Base-by-base conservation (phyloP, 1,140 invertebrate genomes). In the Platyura marginata region DNA sequence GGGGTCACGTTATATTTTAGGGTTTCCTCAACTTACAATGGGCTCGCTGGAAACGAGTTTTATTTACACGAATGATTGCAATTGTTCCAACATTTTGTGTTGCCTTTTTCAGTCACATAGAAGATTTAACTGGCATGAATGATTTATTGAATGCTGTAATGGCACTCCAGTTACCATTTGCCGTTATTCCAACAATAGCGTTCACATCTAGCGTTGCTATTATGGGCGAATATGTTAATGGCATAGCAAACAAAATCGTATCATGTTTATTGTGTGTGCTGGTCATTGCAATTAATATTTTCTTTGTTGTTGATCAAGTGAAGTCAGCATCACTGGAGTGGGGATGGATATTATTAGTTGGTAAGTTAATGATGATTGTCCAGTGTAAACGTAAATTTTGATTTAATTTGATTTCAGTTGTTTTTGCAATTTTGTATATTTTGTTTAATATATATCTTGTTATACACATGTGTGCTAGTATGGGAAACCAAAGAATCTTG, bases 101-200 rank as follows among this genome's bases (percentile, higher is more conserved):
- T 40, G 82, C 88, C 2, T 73, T 80, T 47, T 85, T 72, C 47
- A 72, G 72, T 39, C 65, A 80, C 40, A 79, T 93, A 48, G 56
- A 75, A 16, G 71, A 89, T 47, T 61, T 94, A 32, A 85, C 81
- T 18, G 65, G 63, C 15, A 78, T 94, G 77, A 94, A 94, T 56
- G 88, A 93, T 56, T 65, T 85, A n/a, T 63, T 94, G 2, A 94
- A 94, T 63, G 85, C 84, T 2, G 68, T 91, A 3, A 91, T 91
- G 86, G 81, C 77, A 46, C 62, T 91, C 1, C 86, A 90, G 52
- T 55, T 87, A 44, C 82, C 82, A 2, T 87, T 86, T 55, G 82
- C 90, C 13, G 71, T 86, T 8, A 63, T 94, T 43, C 89, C 90
- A 15, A 81, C 85, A 0, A 74, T 93, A 21, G 85, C 87, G 1